These are phyloP conservation scores for Cepaea hortensis DNA, from an alignment of 2,888 invertebrate genomes.

Conservation along the genomic window DNA sequence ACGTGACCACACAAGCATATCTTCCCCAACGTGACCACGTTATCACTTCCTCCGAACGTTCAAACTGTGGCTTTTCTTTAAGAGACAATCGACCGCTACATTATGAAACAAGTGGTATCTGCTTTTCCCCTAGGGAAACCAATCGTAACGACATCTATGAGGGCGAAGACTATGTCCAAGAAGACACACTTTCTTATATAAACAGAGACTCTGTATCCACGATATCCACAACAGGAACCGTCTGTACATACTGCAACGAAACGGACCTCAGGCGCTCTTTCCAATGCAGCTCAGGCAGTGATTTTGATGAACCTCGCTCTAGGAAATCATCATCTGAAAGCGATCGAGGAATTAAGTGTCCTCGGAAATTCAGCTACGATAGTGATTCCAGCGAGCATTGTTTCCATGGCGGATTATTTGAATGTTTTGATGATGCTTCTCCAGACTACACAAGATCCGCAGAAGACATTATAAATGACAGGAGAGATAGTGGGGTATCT, in stretches of 20 bases:
- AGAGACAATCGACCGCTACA: neutral
- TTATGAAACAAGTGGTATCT: neutral
- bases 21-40: no score
- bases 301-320: neutral
- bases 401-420: no score
- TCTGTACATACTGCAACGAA: neutral
- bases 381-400: neutral
- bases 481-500: constrained; percentile 16
- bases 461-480: neutral
- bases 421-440: neutral
- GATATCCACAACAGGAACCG: neutral
- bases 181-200: neutral
- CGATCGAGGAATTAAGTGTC: neutral
- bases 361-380: neutral
- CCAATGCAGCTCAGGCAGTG: neutral
- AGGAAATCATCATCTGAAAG: neutral
- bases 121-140: neutral
- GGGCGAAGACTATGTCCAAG: constrained; percentile 11
- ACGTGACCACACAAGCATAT: neutral
- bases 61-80: neutral
- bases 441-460: neutral
- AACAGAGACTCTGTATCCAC: neutral
- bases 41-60: no score
- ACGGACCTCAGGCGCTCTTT: neutral
- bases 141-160: neutral